These are phyloP conservation scores for Pangasianodon hypophthalmus DNA, from an alignment of 2,113 vertebrate genomes.

Conservation along the genomic window DNA sequence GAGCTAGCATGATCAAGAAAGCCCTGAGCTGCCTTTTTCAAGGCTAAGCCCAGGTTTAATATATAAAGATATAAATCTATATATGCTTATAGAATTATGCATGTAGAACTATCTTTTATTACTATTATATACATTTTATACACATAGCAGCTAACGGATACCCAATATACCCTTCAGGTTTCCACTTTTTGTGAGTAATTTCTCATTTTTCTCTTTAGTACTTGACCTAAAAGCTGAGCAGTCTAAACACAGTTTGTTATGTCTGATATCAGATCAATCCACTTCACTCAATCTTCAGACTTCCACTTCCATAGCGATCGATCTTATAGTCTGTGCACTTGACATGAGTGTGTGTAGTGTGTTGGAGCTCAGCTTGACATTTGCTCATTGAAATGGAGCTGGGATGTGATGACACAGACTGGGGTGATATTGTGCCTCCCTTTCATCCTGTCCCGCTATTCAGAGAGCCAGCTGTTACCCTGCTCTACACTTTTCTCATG, in stretches of 20 bases:
- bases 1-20: background rate
- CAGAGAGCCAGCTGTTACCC: constrained; percentile 54
- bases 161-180: background rate
- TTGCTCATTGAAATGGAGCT: constrained; percentile 27
- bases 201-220: background rate
- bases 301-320: background rate
- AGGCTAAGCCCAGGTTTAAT: background rate
- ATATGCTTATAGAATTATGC: background rate
- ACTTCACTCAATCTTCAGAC: background rate
- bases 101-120: background rate
- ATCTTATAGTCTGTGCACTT: background rate
- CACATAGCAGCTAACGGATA: background rate
- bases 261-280: background rate
- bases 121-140: background rate
- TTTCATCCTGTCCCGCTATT: constrained; percentile 39
- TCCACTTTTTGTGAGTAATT: background rate
- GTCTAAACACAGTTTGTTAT: background rate
- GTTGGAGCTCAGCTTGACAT: constrained; percentile 9
- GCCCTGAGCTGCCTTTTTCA: background rate
- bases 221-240: background rate
- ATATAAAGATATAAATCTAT: no score
- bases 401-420: constrained; percentile 21
- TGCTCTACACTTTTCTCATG: constrained; percentile 64
- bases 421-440: constrained; percentile 10
- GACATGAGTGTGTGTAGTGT: constrained; percentile 14